Evolutionary conservation across 2,797 vertebrate species (phyloP), one percentile per base, ranked within the genome.

Genomic region (Eidolon dupreanum): DNA sequence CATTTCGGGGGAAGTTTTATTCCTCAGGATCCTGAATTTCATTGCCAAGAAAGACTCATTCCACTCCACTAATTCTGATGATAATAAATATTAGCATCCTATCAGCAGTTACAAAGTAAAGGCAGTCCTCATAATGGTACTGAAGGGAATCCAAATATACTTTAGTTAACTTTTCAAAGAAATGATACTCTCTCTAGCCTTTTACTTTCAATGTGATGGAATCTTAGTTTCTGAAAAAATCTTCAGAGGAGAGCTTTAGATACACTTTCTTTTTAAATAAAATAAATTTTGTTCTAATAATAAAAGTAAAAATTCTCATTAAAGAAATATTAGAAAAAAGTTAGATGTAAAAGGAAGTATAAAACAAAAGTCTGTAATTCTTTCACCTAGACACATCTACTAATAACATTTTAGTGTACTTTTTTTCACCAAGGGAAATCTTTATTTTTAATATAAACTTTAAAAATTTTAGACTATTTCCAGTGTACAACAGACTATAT

Each of bases 111-210:
- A 55, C 28, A 20, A 36, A 68, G 51, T 79, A 41, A 90, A 77
- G 82, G 36, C 36, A 66, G 26, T 7, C 51, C 24, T 31, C 20
- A 36, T 41, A 78, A 53, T n/a, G 2, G n/a, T 5, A n/a, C 31
- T 78, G 51, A 92, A 93, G 38, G 13, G 38, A 84, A 89, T 89
- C 11, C 20, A 68, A 81, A n/a, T 59, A 53, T 9, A 71, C 36
- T 82, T 66, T 24, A 26, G n/a, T 59, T 75, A 74, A 74, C 20
- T 88, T 70, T 81, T 89, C 51, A 43, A 93, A 83, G n/a, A 93
- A 94, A 61, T 63, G 22, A 77, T 71, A 19, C 17, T 3, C 16
- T 92, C n/a, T 77, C 6, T 81, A 77, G 22, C 41, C 6, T 0
- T 55, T 74, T 57, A 41, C 31, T 24, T 89, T 68, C 85, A 77